Conservation (phyloP, 2,888 invertebrate genomes). For the Uloborus plumipes region DNA sequence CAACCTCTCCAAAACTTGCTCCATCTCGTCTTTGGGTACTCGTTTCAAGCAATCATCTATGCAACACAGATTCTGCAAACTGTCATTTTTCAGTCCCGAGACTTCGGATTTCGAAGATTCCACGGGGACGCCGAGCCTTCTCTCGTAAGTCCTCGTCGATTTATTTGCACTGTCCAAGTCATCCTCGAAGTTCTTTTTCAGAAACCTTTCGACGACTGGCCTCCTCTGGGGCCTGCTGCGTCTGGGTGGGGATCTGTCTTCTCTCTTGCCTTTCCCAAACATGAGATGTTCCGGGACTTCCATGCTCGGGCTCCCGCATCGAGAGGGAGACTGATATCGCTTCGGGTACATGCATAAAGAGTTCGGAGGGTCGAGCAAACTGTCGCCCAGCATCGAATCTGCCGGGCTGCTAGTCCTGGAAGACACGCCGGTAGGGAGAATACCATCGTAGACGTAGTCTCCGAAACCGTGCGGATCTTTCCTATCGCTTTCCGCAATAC, state of each 20-base stretch:
- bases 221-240: conserved; percentile 81
- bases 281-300: conserved; percentile 70
- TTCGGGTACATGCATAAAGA: conserved; percentile 68
- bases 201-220: conserved; percentile 82
- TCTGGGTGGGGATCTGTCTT: conserved; percentile 67
- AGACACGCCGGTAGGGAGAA: conserved; percentile 23
- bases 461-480: conserved; percentile 2
- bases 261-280: conserved; percentile 65
- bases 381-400: conserved; percentile 70
- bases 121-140: background rate
- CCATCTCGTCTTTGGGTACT: conserved; percentile 45
- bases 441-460: conserved; percentile 31
- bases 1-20: conserved; percentile 40
- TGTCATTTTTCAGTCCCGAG: conserved; percentile 19
- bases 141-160: conserved; percentile 19
- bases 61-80: conserved; percentile 18
- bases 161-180: conserved; percentile 1
- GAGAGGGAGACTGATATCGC: conserved; percentile 70
- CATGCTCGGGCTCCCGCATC: conserved; percentile 69
- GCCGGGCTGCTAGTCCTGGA: conserved; percentile 66
- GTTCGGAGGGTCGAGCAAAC: conserved; percentile 72
- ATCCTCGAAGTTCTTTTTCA: conserved; percentile 72
- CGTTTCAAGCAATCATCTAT: conserved; percentile 29
- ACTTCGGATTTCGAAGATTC: conserved; percentile 18
- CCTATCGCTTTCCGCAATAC: conserved; percentile 9